Evolutionary conservation across 2,113 vertebrate species (phyloP).

Genomic region (Seriola dumerili): DNA sequence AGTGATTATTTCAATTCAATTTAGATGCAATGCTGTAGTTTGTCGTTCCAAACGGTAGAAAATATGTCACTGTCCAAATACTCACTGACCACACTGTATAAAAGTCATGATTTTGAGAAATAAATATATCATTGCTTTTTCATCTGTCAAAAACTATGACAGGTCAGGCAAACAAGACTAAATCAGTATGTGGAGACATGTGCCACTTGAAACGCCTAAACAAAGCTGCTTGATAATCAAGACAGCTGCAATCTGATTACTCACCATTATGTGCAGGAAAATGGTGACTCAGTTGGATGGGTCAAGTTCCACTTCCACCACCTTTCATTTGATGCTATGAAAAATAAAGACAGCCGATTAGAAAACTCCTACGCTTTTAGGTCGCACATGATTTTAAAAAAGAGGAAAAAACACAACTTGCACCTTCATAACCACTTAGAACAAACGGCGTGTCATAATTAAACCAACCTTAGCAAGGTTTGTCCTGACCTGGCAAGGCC

Average conservation of each 20-base stretch:
- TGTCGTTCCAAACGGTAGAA: neutral
- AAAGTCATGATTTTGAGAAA: neutral
- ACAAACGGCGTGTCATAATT: neutral
- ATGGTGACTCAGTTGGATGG: slow-evolving; percentile 79
- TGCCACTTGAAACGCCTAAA: slow-evolving; percentile 31
- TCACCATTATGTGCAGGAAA: slow-evolving; percentile 81
- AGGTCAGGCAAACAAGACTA: neutral
- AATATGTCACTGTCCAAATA: neutral
- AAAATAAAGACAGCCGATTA: slow-evolving; percentile 4
- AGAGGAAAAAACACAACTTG: accelerated
- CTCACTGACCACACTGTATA: neutral
- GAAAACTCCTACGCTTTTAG: neutral
- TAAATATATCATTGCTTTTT: neutral
- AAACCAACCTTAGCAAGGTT: slow-evolving; percentile 34
- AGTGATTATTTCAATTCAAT: too few relatives aligned
- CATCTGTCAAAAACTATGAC: neutral
- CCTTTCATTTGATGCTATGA: slow-evolving; percentile 70
- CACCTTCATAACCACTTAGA: accelerated
- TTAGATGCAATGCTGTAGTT: neutral
- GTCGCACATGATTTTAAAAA: neutral
- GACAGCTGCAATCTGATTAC: slow-evolving; percentile 75
- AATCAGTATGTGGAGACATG: neutral
- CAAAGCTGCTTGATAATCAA: slow-evolving; percentile 58
- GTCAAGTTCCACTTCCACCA: slow-evolving; percentile 77
- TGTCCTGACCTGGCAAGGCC: slow-evolving; percentile 71